Base-by-base conservation (phyloP, 2,888 invertebrate species). In the Quadriops clusia region DNA sequence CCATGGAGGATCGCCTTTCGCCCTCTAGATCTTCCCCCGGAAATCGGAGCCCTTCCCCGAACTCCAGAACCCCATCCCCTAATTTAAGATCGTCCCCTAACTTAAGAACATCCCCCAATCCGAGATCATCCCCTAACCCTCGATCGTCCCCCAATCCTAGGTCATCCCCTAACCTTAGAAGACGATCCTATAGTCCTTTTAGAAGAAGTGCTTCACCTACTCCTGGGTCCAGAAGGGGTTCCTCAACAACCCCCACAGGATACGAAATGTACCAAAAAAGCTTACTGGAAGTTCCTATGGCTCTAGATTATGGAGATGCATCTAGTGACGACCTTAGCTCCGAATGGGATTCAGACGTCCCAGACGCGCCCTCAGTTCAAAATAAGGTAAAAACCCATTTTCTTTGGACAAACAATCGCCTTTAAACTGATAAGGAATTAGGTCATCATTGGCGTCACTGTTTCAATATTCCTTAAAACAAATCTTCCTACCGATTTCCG, bases 291-390 rank as follows among this genome's bases (percentile, higher is more conserved):
- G 84, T 86, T 42, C 83, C 83, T 0, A 68, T 74, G 65, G 68
- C 68, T 16, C 64, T 75, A 38, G 89, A 89, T 51, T 90, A 83
- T 57, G 86, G 84, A 8, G 86, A 87, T 50, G 83, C 85, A n/a
- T 84, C 84, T 43, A 85, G 84, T 53, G 89, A 90, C 58, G 89
- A 89, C 59, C 71, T 89, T 37, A 86, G 85, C 56, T 87, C 87
- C 8, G 89, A 89, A 53, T 89, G 89, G 87, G 87, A 89, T 54
- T 85, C 84, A 2, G 86, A 86, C 59, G 79, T n/a, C n/a, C n/a
- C n/a, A n/a, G n/a, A n/a, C n/a, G n/a, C n/a, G n/a, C n/a, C n/a
- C n/a, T n/a, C n/a, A n/a, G n/a, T n/a, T n/a, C n/a, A n/a, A n/a
- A n/a, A n/a, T n/a, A n/a, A n/a, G n/a, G n/a, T n/a, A n/a, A n/a